Percentiles rank a stretch among this genome's conserved stretches.
These are phyloP conservation scores for Nymphicus hollandicus DNA, from an alignment of 2,113 vertebrate genomes.

Conservation along the genomic window DNA sequence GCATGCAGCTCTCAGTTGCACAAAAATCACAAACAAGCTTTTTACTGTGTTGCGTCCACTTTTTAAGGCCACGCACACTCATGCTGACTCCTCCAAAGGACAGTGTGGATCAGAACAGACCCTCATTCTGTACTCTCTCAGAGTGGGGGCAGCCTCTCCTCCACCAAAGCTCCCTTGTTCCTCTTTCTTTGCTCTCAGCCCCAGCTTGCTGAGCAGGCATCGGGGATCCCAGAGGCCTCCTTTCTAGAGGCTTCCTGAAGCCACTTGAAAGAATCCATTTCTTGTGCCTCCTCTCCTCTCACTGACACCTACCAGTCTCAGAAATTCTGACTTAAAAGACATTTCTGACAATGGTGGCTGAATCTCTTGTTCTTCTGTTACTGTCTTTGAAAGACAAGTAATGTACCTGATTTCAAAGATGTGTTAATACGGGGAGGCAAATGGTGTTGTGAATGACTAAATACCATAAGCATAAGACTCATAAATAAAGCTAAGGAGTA, in stretches of 20 bases:
- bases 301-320: background rate
- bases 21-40: background rate
- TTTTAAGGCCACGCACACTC: background rate
- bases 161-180: background rate
- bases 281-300: background rate
- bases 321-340: background rate
- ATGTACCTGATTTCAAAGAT: background rate
- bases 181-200: background rate
- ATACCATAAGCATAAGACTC: background rate
- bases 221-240: background rate
- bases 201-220: background rate
- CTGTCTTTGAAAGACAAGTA: background rate
- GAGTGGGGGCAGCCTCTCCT: rapidly evolving
- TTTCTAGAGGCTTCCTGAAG: constrained; percentile 39
- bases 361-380: background rate
- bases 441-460: background rate
- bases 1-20: background rate
- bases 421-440: background rate
- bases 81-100: background rate
- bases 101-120: background rate
- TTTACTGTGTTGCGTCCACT: background rate
- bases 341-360: background rate
- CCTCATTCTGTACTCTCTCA: background rate
- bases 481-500: background rate
- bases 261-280: background rate